Evolutionary conservation across 2,797 vertebrate species (phyloP), one percentile per base, ranked within the genome.

Genomic region (Danio albolineatus): DNA sequence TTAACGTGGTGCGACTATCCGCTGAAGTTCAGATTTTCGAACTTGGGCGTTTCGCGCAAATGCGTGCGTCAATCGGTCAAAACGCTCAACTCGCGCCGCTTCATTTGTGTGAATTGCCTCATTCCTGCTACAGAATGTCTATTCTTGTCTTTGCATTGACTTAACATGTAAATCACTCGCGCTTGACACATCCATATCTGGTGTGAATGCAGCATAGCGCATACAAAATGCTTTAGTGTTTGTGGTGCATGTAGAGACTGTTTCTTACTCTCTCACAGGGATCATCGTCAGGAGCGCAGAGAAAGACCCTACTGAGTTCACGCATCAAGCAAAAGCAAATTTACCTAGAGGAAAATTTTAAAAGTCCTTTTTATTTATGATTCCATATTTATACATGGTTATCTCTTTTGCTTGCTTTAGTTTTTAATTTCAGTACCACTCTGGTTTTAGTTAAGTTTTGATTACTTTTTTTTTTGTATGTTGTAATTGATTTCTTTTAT

Each of bases 301-400:
- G 97, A 98, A 78, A 89, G 96, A 86, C 97, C 97, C 83, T 99
- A 98, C 91, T 98, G 92, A 94, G 87, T 64, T 21, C 85, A 69
- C 74, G 80, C 84, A 51, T 66, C 39, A 39, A 54, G 43, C 72
- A 83, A 21, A 56, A 13, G 48, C 7, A 36, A 56, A 64, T 39
- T 51, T 67, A 39, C 73, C 76, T 82, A 69, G 59, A 49, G 59
- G 74, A 69, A 95, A 96, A 94, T 98, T 96, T 95, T 95, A 93
- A 94, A 86, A 89, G 93, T 89, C 91, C 94, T 94, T 96, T 97
- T 97, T 96, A 97, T 96, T 97, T 98, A 95, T 96, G 95, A 96
- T 96, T 97, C 95, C 95, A 94, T 96, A 94, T 95, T 95, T 95
- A 95, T 96, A 92, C 44, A 82, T 90, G 89, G 84, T 85, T 84